Percentiles rank a stretch among this genome's conserved stretches.
Evolutionary conservation across 2,888 invertebrate genomes (phyloP).

Genomic region (Cheilosia urbana): DNA sequence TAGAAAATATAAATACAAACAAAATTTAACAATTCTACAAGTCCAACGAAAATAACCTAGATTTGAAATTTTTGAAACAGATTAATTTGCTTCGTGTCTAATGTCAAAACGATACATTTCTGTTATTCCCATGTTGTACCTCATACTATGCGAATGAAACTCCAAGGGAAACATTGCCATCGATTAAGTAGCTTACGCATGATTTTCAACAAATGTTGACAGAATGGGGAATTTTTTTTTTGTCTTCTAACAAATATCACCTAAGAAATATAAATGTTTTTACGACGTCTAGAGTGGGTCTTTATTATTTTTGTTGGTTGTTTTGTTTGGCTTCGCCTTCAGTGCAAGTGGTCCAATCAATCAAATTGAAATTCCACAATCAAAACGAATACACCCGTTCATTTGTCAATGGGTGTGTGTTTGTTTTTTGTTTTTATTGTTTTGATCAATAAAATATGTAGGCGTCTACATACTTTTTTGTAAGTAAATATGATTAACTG

Average conservation of each 20-base stretch:
- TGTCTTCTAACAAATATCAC: slow-evolving; percentile 64
- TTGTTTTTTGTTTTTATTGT: not conserved
- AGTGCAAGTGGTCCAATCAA: slow-evolving; percentile 73
- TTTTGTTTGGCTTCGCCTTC: slow-evolving; percentile 23
- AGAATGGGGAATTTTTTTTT: slow-evolving; percentile 55
- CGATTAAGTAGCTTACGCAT: slow-evolving; percentile 62
- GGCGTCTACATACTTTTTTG: not conserved
- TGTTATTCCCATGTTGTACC: slow-evolving; percentile 18
- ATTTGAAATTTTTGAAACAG: slow-evolving; percentile 54
- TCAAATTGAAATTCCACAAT: slow-evolving; percentile 71
- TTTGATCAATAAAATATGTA: slow-evolving; percentile 12
- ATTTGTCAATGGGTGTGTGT: slow-evolving; percentile 52
- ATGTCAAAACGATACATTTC: slow-evolving; percentile 58
- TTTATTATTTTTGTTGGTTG: not conserved
- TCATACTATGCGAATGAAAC: slow-evolving; percentile 32
- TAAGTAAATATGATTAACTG: slow-evolving; percentile 37
- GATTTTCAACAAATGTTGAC: slow-evolving; percentile 57
- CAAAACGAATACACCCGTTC: slow-evolving; percentile 58
- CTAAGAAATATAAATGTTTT: slow-evolving; percentile 65
- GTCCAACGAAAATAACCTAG: slow-evolving; percentile 57
- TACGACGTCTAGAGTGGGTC: slow-evolving; percentile 37
- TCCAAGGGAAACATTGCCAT: slow-evolving; percentile 62
- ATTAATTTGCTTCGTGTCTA: slow-evolving; percentile 56
- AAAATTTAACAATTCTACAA: slow-evolving; percentile 16
- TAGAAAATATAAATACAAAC: slow-evolving; percentile 13